Percentiles rank a stretch among this genome's conserved stretches.
Conservation (phyloP, 2,113 vertebrate genomes). For the Hippopotamus amphibius region DNA sequence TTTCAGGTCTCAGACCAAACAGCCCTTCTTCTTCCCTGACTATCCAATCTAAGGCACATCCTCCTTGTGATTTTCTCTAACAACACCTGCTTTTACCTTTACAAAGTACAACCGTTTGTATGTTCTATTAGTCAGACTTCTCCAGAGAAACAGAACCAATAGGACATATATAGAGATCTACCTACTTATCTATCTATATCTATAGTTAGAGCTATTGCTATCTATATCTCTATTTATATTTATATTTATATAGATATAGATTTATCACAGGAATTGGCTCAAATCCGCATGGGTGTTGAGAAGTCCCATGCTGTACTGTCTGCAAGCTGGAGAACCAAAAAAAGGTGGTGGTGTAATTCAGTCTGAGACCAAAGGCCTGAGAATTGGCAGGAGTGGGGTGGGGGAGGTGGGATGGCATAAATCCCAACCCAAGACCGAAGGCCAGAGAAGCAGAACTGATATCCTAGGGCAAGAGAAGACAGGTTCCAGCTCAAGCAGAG, state of each 20-base stretch:
- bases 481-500: not conserved
- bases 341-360: not conserved
- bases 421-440: not conserved
- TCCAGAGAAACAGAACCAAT: not conserved
- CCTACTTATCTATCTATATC: not conserved
- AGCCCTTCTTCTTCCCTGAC: not conserved
- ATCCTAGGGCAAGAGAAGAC: not conserved
- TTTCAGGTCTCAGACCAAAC: not conserved
- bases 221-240: too few relatives aligned
- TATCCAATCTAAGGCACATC: not conserved
- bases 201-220: not conserved
- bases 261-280: not conserved
- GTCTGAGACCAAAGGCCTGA: not conserved
- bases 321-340: not conserved
- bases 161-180: not conserved
- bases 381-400: not conserved
- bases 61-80: not conserved
- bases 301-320: not conserved
- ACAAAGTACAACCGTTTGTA: not conserved
- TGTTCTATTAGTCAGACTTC: not conserved
- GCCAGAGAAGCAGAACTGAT: not conserved
- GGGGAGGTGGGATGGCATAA: not conserved
- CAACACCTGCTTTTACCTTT: not conserved
- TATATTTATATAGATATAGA: not conserved
- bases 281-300: not conserved